A percentile compares a stretch with the other conserved stretches of the same genome.
These are phyloP conservation scores for Anas bernieri DNA, from an alignment of 2,797 vertebrate genomes.

Conservation along the genomic window DNA sequence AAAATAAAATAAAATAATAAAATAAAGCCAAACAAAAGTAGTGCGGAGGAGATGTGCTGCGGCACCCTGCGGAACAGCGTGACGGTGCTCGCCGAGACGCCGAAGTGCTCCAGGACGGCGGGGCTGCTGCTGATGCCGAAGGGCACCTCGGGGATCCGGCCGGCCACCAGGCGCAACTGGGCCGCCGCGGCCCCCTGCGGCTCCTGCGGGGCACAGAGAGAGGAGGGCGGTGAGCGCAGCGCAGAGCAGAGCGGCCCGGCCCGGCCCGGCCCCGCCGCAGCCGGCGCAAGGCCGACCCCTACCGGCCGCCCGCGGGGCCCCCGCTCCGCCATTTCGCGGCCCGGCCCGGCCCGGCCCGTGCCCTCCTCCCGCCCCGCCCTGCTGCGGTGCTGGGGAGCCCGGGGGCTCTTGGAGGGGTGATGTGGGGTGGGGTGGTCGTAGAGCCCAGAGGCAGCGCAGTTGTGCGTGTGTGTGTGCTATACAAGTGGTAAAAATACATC, in stretches of 20 bases:
- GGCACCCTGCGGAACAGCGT: slow-evolving; percentile 87
- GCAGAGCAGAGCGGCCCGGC: too few species aligned
- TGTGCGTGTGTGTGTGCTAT: rapidly evolving
- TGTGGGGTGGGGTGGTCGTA: not conserved
- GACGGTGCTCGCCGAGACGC: slow-evolving; percentile 79
- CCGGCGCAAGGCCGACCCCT: not conserved
- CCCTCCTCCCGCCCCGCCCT: too few species aligned
- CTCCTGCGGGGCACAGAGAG: slow-evolving; percentile 72
- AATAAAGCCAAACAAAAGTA: too few species aligned
- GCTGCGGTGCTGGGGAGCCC: not conserved
- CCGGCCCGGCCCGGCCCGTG: too few species aligned
- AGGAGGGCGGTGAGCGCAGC: rapidly evolving
- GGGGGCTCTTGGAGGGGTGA: not conserved
- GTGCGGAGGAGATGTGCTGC: too few species aligned
- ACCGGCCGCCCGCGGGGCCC: not conserved
- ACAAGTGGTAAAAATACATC: not conserved
- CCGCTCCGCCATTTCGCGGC: too few species aligned
- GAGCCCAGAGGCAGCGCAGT: not conserved
- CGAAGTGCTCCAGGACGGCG: slow-evolving; percentile 83
- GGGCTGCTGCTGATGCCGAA: slow-evolving; percentile 83
- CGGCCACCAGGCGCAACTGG: slow-evolving; percentile 75
- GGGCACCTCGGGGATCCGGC: slow-evolving; percentile 76
- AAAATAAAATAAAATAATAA: too few species aligned
- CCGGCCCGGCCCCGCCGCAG: not conserved
- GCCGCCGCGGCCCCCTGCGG: slow-evolving; percentile 77